Base-by-base conservation (phyloP, 2,113 vertebrate species). In the Euleptes europaea region DNA sequence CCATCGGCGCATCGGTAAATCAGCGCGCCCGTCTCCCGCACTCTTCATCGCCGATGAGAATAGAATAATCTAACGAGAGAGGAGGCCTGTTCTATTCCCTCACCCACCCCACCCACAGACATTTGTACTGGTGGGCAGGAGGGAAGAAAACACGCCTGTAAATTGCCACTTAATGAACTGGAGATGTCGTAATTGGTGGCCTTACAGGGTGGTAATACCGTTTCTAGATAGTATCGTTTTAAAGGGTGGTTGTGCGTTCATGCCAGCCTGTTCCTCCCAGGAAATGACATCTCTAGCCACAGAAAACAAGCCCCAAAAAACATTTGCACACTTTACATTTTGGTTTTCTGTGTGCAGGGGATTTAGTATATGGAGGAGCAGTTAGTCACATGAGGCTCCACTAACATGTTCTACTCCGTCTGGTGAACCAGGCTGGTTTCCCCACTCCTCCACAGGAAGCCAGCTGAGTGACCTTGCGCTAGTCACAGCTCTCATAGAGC, bases 1-100 rank as follows among this genome's bases (percentile, higher is more conserved):
- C 95, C 95, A 95, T 96, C 96, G 93, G 88, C 0, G 1, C 88
- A 90, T 95, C 93, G 92, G 92, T 96, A 96, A 95, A 95, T 97
- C 96, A 96, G 95, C 93, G 95, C 91, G 92, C 84, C 86, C 91
- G 92, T 95, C 91, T 86, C 81, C 88, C 88, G 84, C 90, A 90
- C 89, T 90, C 90, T 86, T 90, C 89, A 84, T 94, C 93, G 94
- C 94, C 93, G 92, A 90, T 47, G 38, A 92, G 92, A 95, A 96
- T 67, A 91, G 92, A 96, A 95, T 95, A 95, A 94, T 95, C 93
- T 95, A 93, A 93, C 5, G 84, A 88, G 90, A 92, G 90, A 92
- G 80, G 57, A 89, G 86, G 82, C 91, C 70, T 86, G 84, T 91
- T 93, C 26, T 7, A 28, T 63, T 23, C 54, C 88, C 88, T 60